These are phyloP conservation scores for Melinaea marsaeus DNA, from an alignment of 2,888 invertebrate genomes.

Conservation along the genomic window DNA sequence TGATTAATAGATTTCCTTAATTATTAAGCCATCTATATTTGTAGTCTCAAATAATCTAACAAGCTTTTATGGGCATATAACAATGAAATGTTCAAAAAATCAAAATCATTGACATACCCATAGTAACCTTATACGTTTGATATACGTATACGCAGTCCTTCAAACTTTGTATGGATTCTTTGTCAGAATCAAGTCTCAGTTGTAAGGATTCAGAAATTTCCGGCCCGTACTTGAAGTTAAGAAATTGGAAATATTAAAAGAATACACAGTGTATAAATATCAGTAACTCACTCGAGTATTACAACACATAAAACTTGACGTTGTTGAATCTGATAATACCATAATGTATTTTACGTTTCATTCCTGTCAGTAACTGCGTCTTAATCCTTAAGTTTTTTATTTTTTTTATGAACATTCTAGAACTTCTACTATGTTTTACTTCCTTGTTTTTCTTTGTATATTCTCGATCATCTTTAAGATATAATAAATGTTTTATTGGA, in stretches of 20 bases:
- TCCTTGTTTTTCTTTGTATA: background rate
- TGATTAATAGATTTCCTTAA: no score
- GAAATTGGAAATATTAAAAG: background rate
- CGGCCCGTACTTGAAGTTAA: background rate
- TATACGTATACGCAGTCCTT: background rate
- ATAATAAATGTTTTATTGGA: background rate
- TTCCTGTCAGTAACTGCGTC: background rate
- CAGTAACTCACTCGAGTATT: no score
- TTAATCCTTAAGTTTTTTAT: background rate
- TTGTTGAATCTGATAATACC: no score
- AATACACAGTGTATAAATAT: background rate
- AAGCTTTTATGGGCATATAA: no score
- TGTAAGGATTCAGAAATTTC: slow-evolving; percentile 3
- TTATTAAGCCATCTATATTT: no score
- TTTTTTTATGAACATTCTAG: background rate
- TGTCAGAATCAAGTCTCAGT: background rate
- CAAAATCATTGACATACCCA: no score
- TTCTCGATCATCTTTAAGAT: background rate
- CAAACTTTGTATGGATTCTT: background rate
- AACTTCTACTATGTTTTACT: background rate
- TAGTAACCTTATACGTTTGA: no score
- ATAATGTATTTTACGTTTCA: no score
- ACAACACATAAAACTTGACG: no score
- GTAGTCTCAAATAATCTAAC: no score
- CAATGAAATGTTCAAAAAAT: no score